Base-by-base conservation (phyloP, 2,113 vertebrate genomes). In the Sander lucioperca region DNA sequence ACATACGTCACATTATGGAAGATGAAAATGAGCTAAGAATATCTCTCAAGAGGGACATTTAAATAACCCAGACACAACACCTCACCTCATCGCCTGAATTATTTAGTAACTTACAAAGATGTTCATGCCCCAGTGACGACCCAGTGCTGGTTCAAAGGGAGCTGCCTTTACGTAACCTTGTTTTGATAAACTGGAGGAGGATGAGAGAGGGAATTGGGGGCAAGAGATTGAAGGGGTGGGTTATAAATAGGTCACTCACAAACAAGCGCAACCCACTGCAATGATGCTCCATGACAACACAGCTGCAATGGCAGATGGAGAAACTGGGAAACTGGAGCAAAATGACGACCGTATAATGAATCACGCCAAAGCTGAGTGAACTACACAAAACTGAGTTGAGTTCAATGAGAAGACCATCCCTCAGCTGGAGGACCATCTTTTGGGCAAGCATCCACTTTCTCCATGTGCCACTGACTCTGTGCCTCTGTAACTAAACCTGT, bases 201-300 rank as follows among this genome's bases (percentile, higher is more conserved):
- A 84, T 73, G 74, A 82, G 82, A 62, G 74, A 79, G 86, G 73
- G 77, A 87, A 88, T 87, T 84, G 81, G 88, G 90, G 91, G 73
- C 85, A 90, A 74, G 69, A 66, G 86, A 88, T 74, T 65, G 79
- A 86, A 87, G 65, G 84, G 71, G 68, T 45, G 86, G 91, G 90
- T 88, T 91, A 92, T 90, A 94, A 94, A 93, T 95, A 93, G 93
- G 93, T 93, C 93, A 94, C 71, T 83, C 83, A 56, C 80, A 84
- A 85, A 88, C 73, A 82, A 65, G 88, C 45, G 30, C 68, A 86
- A 84, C 77, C 74, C 79, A 79, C 50, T 4, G 78, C 86, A 64
- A 58, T 82, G 84, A 91, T 85, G 88, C 88, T 90, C 70, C 84
- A 77, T 90, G 92, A 93, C 88, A 90, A 91, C 90, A 70, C 89